Evolutionary conservation across 2,113 vertebrate genomes (phyloP).

Genomic region (Oreochromis aureus): DNA sequence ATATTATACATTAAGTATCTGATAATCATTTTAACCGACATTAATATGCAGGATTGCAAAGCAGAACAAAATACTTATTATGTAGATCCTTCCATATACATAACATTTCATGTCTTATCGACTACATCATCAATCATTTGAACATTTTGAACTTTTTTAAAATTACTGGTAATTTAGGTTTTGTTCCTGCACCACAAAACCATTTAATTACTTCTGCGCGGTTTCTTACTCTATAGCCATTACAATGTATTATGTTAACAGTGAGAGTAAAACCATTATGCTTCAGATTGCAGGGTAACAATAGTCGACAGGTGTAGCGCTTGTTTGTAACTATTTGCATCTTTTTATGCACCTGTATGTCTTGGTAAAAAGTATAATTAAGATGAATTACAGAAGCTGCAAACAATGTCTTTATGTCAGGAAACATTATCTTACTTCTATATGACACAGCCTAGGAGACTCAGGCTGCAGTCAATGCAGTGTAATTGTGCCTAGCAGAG

Average conservation of each 20-base stretch:
- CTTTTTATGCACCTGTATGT: not conserved
- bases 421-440: not conserved
- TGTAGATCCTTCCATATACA: not conserved
- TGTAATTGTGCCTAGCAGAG: not conserved
- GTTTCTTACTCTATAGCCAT: not conserved
- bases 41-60: not conserved
- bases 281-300: not conserved
- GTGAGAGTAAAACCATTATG: not conserved
- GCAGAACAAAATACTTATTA: not conserved
- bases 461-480: not conserved
- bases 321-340: not conserved
- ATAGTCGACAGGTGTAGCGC: not conserved
- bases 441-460: not conserved
- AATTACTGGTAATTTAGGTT: not conserved
- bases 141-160: not conserved
- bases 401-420: not conserved
- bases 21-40: constrained; percentile 10
- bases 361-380: not conserved
- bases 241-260: not conserved
- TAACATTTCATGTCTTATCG: not conserved
- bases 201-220: not conserved
- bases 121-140: not conserved
- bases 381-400: not conserved
- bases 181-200: not conserved
- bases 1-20: not conserved